Base-by-base conservation (phyloP, 2,888 invertebrate species). In the Marronus borbonicus region DNA sequence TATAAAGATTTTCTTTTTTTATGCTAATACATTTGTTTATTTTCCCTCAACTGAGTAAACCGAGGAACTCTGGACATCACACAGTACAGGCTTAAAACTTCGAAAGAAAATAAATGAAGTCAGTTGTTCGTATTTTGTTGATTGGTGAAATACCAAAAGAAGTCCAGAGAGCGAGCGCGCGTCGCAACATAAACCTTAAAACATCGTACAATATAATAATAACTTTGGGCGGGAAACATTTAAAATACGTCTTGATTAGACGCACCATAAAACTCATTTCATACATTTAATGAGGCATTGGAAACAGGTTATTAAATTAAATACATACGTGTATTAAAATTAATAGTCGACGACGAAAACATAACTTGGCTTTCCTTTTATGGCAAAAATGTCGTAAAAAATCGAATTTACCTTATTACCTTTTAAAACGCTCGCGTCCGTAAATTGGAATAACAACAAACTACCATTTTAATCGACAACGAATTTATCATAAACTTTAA, bases 401-500 rank as follows among this genome's bases (percentile, higher is more conserved):
- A 62, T 62, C 31, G 62, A 62, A 62, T 62, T 62, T 62, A 62
- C 62, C 28, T 62, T 31, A 31, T 62, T 62, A 62, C 62, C 31
- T 31, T 28, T 62, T 62, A 62, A 62, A 58, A 31, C 31, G 12
- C 24, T 14, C 24, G 14, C 31, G 60, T 14, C 31, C 62, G 31
- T 62, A 62, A 31, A 62, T 62, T 62, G 62, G 62, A 31, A 31
- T 62, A 62, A 62, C 28, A 62, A 62, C 24, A 24, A 24, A 24
- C 62, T 62, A 28, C 62, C 62, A 31, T 68, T 52, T 50, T 50
- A 68, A 68, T 50, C 68, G 50, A 68, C 50, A 39, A 50, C 68
- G 5, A 68, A 50, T 68, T 68, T 68, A 68, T 66, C 20, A 68
- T 17, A 20, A 68, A 50, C 68, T 17, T 68, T 58, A 65, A 68